Conservation (phyloP, 2,797 vertebrate species). For the Tamandua tetradactyla region DNA sequence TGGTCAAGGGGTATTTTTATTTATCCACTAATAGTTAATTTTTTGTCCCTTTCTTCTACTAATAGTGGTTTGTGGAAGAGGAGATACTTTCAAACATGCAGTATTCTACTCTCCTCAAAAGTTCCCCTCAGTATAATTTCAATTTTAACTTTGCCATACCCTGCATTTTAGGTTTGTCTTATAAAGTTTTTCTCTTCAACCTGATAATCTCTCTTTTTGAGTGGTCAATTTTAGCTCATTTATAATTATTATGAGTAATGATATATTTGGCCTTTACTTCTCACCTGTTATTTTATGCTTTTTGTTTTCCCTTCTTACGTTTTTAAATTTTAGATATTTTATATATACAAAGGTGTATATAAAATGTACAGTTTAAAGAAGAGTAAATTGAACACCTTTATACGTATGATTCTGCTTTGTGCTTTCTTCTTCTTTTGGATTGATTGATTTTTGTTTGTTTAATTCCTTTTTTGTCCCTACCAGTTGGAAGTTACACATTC, state of each 20-base stretch:
- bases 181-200: not conserved
- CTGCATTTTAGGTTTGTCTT: not conserved
- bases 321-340: conserved; percentile 10
- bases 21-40: not conserved
- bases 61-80: not conserved
- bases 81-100: not conserved
- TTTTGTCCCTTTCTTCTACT: not conserved
- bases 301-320: conserved; percentile 9
- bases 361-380: conserved; percentile 12
- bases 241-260: not conserved
- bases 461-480: not conserved
- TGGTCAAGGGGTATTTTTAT: not conserved
- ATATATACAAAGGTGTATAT: not conserved
- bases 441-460: not conserved
- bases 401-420: not conserved
- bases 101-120: not conserved
- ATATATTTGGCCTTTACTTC: not conserved
- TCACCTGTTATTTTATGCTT: not conserved
- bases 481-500: not conserved
- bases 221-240: not conserved
- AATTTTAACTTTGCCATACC: not conserved
- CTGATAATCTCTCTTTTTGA: not conserved
- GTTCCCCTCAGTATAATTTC: not conserved
- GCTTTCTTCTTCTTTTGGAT: conserved; percentile 19
- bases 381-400: conserved; percentile 3